These are phyloP conservation scores for Nezara viridula DNA, from an alignment of 2,888 invertebrate genomes.

Conservation along the genomic window DNA sequence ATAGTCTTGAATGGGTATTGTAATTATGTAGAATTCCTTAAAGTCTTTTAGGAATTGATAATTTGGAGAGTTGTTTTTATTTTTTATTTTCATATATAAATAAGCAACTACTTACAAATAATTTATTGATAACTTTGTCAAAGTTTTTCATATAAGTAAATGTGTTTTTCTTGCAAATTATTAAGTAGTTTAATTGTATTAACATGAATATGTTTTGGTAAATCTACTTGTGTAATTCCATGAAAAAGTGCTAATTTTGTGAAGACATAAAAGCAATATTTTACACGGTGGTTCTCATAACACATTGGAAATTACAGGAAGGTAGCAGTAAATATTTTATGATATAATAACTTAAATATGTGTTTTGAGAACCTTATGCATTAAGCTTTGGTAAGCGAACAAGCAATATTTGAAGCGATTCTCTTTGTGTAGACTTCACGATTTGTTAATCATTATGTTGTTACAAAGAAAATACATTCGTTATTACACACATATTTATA, in stretches of 20 bases:
- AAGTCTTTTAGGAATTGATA: background rate
- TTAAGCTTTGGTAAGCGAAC: constrained; percentile 64
- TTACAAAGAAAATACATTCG: constrained; percentile 58
- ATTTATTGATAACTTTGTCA: constrained; percentile 10
- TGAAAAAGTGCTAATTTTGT: constrained; percentile 51
- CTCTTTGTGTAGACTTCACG: constrained; percentile 59
- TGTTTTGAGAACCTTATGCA: constrained; percentile 61
- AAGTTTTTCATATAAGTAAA: background rate
- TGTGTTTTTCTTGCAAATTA: background rate
- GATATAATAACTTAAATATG: constrained; percentile 41
- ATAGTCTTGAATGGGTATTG: background rate
- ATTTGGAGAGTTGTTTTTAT: background rate
- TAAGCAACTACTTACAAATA: background rate
- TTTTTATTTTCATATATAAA: too few relatives aligned
- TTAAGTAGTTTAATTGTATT: constrained; percentile 24
- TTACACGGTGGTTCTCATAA: constrained; percentile 62
- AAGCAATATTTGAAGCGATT: constrained; percentile 64
- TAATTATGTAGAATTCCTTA: background rate
- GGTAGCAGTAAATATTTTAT: background rate
- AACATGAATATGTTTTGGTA: constrained; percentile 36
- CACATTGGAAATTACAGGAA: constrained; percentile 53
- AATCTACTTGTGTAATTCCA: constrained; percentile 12
- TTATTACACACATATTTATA: constrained; percentile 60
- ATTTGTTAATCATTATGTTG: constrained; percentile 58
- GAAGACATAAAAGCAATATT: constrained; percentile 61